A percentile compares a stretch with the other conserved stretches of the same genome.
These are phyloP conservation scores for Myiagra hebetior DNA, from an alignment of 2,113 vertebrate species.

Conservation along the genomic window DNA sequence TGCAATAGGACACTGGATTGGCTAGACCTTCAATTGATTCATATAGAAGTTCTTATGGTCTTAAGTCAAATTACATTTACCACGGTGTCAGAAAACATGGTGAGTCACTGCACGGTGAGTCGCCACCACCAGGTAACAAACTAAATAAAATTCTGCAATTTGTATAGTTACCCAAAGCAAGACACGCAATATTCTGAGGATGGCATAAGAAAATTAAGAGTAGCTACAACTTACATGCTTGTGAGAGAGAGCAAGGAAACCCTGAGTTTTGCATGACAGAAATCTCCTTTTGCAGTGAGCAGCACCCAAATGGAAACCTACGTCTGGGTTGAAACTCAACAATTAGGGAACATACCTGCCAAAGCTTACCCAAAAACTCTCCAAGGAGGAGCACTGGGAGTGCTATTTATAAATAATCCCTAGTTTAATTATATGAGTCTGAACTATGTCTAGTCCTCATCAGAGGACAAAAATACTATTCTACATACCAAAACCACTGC, in stretches of 20 bases:
- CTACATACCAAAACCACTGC: not conserved
- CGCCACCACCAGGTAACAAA: fast-evolving
- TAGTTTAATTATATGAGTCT: not conserved
- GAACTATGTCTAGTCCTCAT: not conserved
- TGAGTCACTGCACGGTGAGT: not conserved
- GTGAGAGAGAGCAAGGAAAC: not conserved
- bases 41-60: not conserved
- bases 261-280: not conserved
- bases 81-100: not conserved
- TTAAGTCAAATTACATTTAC: not conserved
- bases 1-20: not conserved
- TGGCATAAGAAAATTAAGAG: not conserved
- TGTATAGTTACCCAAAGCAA: not conserved
- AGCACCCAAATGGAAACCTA: not conserved
- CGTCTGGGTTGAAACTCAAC: not conserved
- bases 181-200: not conserved
- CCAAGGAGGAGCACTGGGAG: not conserved
- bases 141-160: not conserved
- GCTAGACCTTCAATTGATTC: not conserved
- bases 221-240: not conserved
- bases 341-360: not conserved
- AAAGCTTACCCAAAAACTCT: not conserved
- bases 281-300: not conserved
- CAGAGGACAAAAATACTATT: not conserved
- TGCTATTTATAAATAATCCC: not conserved